These are phyloP conservation scores for Neogobius melanostomus DNA, from an alignment of 2,113 vertebrate species.

Conservation along the genomic window DNA sequence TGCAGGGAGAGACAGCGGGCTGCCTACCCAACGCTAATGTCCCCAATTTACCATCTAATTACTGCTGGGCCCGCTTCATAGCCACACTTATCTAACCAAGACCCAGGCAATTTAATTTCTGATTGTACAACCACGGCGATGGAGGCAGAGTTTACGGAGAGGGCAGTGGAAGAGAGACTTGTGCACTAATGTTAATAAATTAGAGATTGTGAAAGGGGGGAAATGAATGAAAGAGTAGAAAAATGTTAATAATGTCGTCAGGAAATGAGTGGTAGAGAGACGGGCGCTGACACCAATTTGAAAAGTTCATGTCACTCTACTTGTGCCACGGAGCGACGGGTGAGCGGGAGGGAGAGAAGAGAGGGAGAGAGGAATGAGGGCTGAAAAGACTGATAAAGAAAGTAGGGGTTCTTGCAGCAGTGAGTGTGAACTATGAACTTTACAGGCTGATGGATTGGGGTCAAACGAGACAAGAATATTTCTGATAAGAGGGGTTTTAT, in stretches of 20 bases:
- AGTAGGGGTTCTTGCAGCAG: conserved; percentile 48
- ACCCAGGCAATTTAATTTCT: conserved; percentile 78
- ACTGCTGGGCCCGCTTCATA: conserved; percentile 71
- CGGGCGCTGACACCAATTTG: conserved; percentile 74
- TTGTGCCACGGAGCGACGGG: conserved; percentile 54
- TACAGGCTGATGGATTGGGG: conserved; percentile 22
- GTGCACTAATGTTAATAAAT: conserved; percentile 69
- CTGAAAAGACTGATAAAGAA: conserved; percentile 63
- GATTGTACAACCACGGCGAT: conserved; percentile 69
- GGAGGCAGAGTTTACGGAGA: conserved; percentile 68
- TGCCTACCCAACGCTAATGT: conserved; percentile 69
- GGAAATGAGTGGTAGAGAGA: conserved; percentile 53
- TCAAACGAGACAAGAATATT: conserved; percentile 32
- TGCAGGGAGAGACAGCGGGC: conserved; percentile 67
- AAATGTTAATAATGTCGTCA: conserved; percentile 70
- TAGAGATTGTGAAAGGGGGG: conserved; percentile 62
- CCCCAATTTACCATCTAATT: conserved; percentile 78
- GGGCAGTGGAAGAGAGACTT: conserved; percentile 60
- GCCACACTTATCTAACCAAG: conserved; percentile 76
- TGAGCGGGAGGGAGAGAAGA: conserved; percentile 47
- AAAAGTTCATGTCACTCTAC: conserved; percentile 74
- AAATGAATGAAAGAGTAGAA: conserved; percentile 39
- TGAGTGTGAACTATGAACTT: conserved; percentile 47
- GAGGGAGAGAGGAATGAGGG: conserved; percentile 43
- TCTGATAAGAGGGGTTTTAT: conserved; percentile 49